Evolutionary conservation across 2,888 invertebrate species (phyloP).

Genomic region (Dryocosmus kuriphilus): DNA sequence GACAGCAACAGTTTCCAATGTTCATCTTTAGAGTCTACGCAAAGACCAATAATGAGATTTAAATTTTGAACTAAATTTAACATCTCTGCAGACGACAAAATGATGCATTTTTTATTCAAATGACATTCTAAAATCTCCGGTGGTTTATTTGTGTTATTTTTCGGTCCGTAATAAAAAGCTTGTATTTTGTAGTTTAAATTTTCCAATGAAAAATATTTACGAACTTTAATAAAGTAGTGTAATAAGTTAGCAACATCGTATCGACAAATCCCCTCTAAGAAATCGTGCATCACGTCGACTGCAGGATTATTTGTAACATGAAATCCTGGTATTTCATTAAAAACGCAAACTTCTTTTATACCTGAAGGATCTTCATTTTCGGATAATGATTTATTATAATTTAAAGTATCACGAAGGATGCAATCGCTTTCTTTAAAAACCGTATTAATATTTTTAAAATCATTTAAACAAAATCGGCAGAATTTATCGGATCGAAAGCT

Average conservation of each 20-base stretch:
- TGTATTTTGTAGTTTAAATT: not conserved
- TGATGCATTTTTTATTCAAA: not conserved
- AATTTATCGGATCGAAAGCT: too few species aligned
- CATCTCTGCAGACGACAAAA: too few species aligned
- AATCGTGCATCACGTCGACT: too few species aligned
- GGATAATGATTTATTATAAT: slow-evolving; percentile 35
- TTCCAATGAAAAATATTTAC: not conserved
- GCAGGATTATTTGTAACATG: too few species aligned
- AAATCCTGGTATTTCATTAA: too few species aligned
- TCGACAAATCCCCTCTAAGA: too few species aligned
- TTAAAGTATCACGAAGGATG: slow-evolving; percentile 41
- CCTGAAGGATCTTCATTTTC: not conserved
- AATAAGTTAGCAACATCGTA: not conserved
- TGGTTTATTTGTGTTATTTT: slow-evolving; percentile 37
- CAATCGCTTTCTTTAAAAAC: too few species aligned
- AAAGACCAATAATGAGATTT: too few species aligned
- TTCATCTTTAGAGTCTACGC: too few species aligned
- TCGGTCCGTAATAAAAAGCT: slow-evolving; percentile 32
- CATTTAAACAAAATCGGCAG: too few species aligned
- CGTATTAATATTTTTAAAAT: slow-evolving; percentile 32
- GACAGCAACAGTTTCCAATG: too few species aligned
- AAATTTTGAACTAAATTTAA: too few species aligned
- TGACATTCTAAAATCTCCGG: not conserved
- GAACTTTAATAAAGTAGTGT: slow-evolving; percentile 21
- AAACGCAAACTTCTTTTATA: slow-evolving; percentile 47